Conservation (phyloP, 2,113 vertebrate genomes). For the Emydocephalus ijimae region DNA sequence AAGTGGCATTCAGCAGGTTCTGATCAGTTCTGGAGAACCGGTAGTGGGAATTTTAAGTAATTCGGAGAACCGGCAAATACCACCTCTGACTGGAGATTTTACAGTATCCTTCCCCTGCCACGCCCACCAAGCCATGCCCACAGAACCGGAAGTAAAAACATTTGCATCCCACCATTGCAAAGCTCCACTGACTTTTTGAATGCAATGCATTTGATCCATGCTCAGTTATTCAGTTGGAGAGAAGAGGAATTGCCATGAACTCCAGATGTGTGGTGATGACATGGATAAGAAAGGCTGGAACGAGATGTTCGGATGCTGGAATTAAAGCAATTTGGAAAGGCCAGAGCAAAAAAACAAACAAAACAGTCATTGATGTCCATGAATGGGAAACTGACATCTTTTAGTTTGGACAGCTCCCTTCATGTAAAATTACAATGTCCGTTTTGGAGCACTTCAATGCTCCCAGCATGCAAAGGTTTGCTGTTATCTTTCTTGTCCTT, state of each 20-base stretch:
- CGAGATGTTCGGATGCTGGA: neutral
- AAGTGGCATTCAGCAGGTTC: no score
- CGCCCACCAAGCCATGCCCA: no score
- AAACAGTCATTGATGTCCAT: accelerated
- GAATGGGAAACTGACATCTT: neutral
- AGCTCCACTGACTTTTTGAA: neutral
- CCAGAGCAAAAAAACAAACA: neutral
- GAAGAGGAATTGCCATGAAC: neutral
- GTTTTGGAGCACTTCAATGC: slow-evolving; percentile 67
- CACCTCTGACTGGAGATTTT: no score
- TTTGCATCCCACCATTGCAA: no score
- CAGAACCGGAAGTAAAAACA: no score
- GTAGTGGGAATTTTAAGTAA: no score
- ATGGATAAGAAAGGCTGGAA: neutral
- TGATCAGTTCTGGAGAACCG: no score
- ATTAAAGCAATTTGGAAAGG: neutral
- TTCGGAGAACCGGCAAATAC: no score
- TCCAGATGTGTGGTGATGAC: neutral
- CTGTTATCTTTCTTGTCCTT: slow-evolving; percentile 42
- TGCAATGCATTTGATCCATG: neutral
- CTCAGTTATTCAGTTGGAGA: neutral
- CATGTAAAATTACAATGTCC: slow-evolving; percentile 57
- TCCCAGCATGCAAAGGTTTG: slow-evolving; percentile 66
- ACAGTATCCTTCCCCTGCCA: no score
- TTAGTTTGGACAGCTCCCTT: slow-evolving; percentile 53